A percentile compares a stretch with the other conserved stretches of the same genome.
phyloP scores from a whole-genome alignment of 1,140 invertebrate genomes.

The Anastrepha ludens region DNA sequence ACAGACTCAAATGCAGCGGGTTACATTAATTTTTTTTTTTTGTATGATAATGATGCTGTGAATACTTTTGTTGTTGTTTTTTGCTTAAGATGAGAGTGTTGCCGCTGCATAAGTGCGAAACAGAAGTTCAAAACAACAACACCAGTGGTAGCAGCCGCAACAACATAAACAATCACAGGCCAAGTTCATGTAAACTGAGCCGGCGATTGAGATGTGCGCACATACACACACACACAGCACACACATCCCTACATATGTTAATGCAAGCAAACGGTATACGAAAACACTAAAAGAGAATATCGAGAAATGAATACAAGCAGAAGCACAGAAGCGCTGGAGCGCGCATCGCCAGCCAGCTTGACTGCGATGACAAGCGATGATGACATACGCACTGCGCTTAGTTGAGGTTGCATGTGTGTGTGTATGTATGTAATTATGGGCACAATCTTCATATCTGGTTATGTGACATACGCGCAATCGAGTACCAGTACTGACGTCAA shows the following conservation, averaged over 20 bases:
- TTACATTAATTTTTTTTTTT: not conserved
- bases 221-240: not conserved
- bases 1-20: not conserved
- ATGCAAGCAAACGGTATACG: not conserved
- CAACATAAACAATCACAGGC: constrained; percentile 25
- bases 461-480: constrained; percentile 9
- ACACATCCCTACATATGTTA: not conserved
- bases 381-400: not conserved
- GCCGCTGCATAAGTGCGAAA: not conserved
- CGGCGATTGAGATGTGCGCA: not conserved
- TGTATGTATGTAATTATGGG: not conserved
- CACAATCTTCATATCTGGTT: not conserved
- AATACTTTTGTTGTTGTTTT: not conserved
- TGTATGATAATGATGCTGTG: constrained; percentile 1
- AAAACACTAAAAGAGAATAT: constrained; percentile 5
- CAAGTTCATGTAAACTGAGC: constrained; percentile 44
- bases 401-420: not conserved
- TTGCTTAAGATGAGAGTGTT: not conserved
- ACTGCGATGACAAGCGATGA: not conserved
- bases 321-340: not conserved
- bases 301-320: not conserved
- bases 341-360: not conserved
- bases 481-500: constrained; percentile 11
- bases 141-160: not conserved
- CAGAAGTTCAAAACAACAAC: not conserved